These are phyloP conservation scores for Paraplagusia blochii DNA, from an alignment of 2,113 vertebrate species.

Conservation along the genomic window DNA sequence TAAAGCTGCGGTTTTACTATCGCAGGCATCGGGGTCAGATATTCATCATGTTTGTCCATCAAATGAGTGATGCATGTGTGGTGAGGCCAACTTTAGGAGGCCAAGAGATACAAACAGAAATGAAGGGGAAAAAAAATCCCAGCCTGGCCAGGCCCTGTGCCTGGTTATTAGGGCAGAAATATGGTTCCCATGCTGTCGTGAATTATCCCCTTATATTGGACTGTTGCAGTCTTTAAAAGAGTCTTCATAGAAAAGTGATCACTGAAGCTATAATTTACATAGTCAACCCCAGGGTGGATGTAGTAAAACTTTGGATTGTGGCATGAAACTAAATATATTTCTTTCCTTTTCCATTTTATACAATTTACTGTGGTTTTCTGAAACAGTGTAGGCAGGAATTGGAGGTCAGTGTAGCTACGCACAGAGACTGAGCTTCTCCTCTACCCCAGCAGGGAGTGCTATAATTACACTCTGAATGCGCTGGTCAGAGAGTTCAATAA, in stretches of 20 bases:
- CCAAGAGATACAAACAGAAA: conserved; percentile 10
- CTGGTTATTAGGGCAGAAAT: conserved; percentile 19
- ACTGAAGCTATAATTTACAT: conserved; percentile 11
- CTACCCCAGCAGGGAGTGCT: too few species aligned
- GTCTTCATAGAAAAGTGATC: conserved; percentile 19
- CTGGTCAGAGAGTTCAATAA: too few species aligned
- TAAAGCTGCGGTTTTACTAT: conserved; percentile 33
- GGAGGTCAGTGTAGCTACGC: too few species aligned
- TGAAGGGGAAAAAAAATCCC: conserved; percentile 9
- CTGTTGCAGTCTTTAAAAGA: conserved; percentile 16
- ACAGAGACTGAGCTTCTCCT: too few species aligned
- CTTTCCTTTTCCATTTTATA: not conserved
- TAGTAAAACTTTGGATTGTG: conserved; percentile 26
- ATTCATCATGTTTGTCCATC: conserved; percentile 43
- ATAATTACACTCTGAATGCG: too few species aligned
- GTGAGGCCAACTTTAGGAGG: conserved; percentile 19
- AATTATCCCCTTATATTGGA: conserved; percentile 7
- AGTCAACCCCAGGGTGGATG: conserved; percentile 9
- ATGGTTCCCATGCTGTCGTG: conserved; percentile 8
- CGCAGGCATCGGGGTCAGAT: conserved; percentile 17
- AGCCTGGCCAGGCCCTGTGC: conserved; percentile 4
- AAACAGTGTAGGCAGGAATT: too few species aligned
- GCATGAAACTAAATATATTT: conserved; percentile 5
- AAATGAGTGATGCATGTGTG: conserved; percentile 38
- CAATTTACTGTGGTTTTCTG: not conserved